Percentiles rank a stretch among this genome's conserved stretches.
Evolutionary conservation across 2,113 vertebrate genomes (phyloP).

Genomic region (Paracanthobrama guichenoti): DNA sequence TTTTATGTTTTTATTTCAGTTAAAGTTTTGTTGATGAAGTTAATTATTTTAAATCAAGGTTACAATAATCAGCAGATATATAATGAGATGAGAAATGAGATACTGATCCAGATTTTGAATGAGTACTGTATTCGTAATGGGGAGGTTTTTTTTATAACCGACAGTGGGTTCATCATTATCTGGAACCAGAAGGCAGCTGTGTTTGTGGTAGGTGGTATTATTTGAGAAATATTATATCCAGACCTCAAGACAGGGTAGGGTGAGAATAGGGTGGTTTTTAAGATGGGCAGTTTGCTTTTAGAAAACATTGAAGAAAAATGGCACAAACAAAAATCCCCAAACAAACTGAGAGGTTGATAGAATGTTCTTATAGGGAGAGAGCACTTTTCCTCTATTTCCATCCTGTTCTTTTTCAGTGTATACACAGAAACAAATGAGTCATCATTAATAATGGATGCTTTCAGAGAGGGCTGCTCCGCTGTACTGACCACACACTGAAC

Average conservation of each 20-base stretch:
- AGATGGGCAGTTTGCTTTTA: constrained; percentile 42
- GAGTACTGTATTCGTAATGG: background rate
- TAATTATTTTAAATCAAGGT: background rate
- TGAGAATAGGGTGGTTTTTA: background rate
- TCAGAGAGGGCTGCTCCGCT: constrained; percentile 21
- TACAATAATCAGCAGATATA: background rate
- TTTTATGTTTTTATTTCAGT: background rate
- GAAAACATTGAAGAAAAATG: background rate
- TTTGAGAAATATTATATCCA: background rate
- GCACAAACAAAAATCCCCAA: background rate
- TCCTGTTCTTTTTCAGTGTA: background rate
- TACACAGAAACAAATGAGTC: constrained; percentile 18
- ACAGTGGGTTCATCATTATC: background rate
- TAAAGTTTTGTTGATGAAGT: background rate
- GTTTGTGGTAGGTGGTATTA: background rate
- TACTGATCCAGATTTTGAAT: background rate
- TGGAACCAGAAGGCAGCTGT: background rate
- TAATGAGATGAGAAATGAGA: background rate
- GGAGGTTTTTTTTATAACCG: background rate
- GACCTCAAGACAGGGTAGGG: background rate
- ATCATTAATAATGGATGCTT: constrained; percentile 41
- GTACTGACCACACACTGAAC: constrained; percentile 13
- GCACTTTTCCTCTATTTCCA: constrained; percentile 18
- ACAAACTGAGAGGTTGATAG: constrained; percentile 33
- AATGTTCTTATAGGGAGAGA: constrained; percentile 1